A percentile compares a stretch with the other conserved stretches of the same genome.
Conservation (phyloP, 2,888 invertebrate species). For the Operophtera brumata region DNA sequence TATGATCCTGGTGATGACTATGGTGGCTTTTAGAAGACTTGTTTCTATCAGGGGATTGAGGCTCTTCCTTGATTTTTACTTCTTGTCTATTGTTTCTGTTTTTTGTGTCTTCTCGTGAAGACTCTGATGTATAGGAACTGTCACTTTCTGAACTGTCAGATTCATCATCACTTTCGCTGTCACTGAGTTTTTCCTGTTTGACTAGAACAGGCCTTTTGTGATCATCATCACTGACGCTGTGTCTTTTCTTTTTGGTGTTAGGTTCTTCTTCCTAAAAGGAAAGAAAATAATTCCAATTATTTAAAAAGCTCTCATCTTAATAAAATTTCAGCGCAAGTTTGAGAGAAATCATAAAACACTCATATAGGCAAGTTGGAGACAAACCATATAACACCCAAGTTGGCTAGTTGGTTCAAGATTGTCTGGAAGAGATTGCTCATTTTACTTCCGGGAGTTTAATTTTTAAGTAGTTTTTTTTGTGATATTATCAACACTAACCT, state of each 20-base stretch:
- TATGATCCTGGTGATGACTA: slow-evolving; percentile 44
- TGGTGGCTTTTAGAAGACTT: slow-evolving; percentile 50
- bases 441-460: no score
- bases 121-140: slow-evolving; percentile 53
- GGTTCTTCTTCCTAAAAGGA: slow-evolving; percentile 59
- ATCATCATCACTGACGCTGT: slow-evolving; percentile 54
- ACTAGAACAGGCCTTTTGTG: slow-evolving; percentile 45
- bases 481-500: slow-evolving; percentile 48
- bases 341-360: no score
- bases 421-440: no score
- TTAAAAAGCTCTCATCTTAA: no score
- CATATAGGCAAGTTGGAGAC: no score
- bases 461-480: no score
- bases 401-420: no score
- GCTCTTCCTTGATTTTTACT: slow-evolving; percentile 46
- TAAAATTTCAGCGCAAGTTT: no score
- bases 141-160: slow-evolving; percentile 54
- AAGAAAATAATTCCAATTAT: no score
- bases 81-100: slow-evolving; percentile 50
- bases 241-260: slow-evolving; percentile 55
- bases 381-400: no score
- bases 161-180: slow-evolving; percentile 47
- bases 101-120: slow-evolving; percentile 56
- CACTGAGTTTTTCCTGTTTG: slow-evolving; percentile 46
- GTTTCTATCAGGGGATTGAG: slow-evolving; percentile 50